Base-by-base conservation (phyloP, 2,888 invertebrate genomes). In the Carterocephalus palaemon region DNA sequence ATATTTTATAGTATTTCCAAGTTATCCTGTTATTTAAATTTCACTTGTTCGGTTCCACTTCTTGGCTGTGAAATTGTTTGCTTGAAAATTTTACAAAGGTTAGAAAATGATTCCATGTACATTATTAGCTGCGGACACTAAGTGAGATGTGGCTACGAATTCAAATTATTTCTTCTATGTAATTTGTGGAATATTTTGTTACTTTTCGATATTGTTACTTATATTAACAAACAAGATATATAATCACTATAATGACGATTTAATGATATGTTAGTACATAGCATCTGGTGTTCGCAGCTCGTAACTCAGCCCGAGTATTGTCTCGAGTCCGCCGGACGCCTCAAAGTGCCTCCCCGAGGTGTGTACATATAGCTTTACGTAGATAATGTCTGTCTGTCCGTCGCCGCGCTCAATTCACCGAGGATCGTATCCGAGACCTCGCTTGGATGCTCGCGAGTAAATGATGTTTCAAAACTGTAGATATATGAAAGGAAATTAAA, bases 281-380 rank as follows among this genome's bases (percentile, higher is more conserved):
- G 37, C 16, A 33, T 20, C n/a, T 20, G 33, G 33, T 34, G 28
- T 34, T 19, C 37, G 9, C 12, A 13, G 7, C n/a, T n/a, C n/a
- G n/a, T n/a, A 19, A 26, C 20, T 28, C 20, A 20, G 28, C 28
- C 9, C 15, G 9, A 9, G 32, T 10, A 29, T 36, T 20, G 42
- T 43, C 12, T 28, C 36, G 28, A 36, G 37, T 9, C 16, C 24
- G 22, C 26, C 12, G 15, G 23, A 29, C 15, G n/a, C 58, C 68
- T 70, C 67, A 66, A 74, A 78, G 77, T 79, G 79, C 79, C 81
- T 79, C 78, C 54, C 57, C 50, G 78, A 74, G 77, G 79, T 70
- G 26, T 43, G 72, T 79, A 76, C 61, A 76, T 74, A 78, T 81
- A 80, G 77, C 77, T 78, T 75, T 71, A 75, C 56, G 63, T 78